Percentiles rank a stretch among this genome's conserved stretches.
Evolutionary conservation across 1,140 invertebrate species (phyloP).

Genomic region (Hydropsyche tenuis): DNA sequence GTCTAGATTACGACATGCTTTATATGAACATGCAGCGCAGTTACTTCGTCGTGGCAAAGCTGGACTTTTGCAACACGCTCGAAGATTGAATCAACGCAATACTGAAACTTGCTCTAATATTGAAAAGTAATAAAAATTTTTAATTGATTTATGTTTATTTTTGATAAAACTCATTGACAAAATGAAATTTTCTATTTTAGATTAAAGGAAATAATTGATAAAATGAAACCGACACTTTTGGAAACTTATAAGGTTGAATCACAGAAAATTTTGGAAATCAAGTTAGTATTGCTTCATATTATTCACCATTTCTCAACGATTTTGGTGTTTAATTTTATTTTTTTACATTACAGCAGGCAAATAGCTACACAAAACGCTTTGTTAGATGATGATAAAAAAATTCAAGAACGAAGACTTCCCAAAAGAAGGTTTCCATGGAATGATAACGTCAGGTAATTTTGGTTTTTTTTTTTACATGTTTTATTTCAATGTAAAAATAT

Average conservation of each 20-base stretch:
- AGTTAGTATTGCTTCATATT: conserved; percentile 39
- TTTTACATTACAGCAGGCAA: conserved; percentile 55
- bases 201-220: conserved; percentile 59
- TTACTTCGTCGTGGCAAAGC: conserved; percentile 45
- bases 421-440: conserved; percentile 61
- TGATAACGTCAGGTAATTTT: conserved; percentile 48
- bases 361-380: conserved; percentile 47
- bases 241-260: conserved; percentile 58
- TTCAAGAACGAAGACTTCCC: conserved; percentile 54
- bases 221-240: conserved; percentile 57
- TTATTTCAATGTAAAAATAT: neutral
- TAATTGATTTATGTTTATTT: neutral
- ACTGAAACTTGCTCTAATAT: neutral
- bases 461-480: conserved; percentile 12
- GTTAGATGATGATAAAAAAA: conserved; percentile 46
- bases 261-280: conserved; percentile 50
- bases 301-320: neutral
- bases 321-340: neutral
- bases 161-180: neutral
- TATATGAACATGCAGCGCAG: conserved; percentile 42
- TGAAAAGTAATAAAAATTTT: conserved; percentile 18
- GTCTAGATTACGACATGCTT: conserved; percentile 30
- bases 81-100: conserved; percentile 36
- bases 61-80: conserved; percentile 42
- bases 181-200: conserved; percentile 51